Conservation (phyloP, 1,140 invertebrate species). For the Drosophila truncata region DNA sequence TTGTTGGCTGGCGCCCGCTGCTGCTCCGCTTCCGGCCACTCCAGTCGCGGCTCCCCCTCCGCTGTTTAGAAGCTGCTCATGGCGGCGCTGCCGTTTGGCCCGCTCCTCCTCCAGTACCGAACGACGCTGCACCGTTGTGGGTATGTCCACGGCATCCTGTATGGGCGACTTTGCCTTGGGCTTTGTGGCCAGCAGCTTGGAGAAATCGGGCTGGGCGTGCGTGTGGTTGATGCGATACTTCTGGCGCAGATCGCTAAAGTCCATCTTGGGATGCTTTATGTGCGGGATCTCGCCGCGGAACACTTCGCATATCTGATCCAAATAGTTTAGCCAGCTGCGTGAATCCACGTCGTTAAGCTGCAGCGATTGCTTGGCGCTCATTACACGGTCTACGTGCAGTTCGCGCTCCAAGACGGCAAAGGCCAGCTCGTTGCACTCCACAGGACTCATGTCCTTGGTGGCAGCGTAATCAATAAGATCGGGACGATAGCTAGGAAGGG, state of each 20-base stretch:
- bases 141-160: slow-evolving; percentile 78
- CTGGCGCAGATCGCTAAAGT: slow-evolving; percentile 83
- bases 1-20: slow-evolving; percentile 34
- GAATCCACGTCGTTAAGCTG: slow-evolving; percentile 90
- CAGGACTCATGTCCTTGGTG: slow-evolving; percentile 88
- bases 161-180: slow-evolving; percentile 83
- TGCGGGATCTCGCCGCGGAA: slow-evolving; percentile 94
- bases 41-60: slow-evolving; percentile 25
- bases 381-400: slow-evolving; percentile 90
- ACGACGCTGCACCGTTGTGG: slow-evolving; percentile 71
- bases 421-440: slow-evolving; percentile 92
- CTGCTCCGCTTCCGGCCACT: slow-evolving; percentile 27
- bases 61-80: slow-evolving; percentile 68
- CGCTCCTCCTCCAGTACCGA: slow-evolving; percentile 82
- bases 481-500: slow-evolving; percentile 92
- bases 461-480: slow-evolving; percentile 92
- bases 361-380: slow-evolving; percentile 93
- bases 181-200: slow-evolving; percentile 78
- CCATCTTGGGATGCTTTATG: slow-evolving; percentile 91
- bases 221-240: slow-evolving; percentile 77
- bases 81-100: slow-evolving; percentile 75
- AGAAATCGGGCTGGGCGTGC: slow-evolving; percentile 79
- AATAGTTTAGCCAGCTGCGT: slow-evolving; percentile 92
- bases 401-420: slow-evolving; percentile 93
- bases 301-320: slow-evolving; percentile 94